Percentiles rank a stretch among this genome's conserved stretches.
Evolutionary conservation across 2,113 vertebrate species (phyloP).

Genomic region (Bagarius yarrelli): DNA sequence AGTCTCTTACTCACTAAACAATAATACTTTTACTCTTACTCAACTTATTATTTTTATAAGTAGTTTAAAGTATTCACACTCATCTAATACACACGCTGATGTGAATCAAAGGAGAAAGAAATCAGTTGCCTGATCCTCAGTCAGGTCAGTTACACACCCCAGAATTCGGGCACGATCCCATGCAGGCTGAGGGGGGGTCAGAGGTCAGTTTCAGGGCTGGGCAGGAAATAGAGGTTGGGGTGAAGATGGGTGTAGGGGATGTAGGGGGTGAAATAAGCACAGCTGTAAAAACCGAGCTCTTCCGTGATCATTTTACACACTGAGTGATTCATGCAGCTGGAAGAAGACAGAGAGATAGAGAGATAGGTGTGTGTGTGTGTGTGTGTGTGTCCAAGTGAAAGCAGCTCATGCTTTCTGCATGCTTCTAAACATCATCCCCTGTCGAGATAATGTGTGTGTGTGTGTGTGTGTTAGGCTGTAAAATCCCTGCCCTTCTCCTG

Average conservation of each 20-base stretch:
- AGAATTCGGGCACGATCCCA: background rate
- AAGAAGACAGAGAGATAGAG: background rate
- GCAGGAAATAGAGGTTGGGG: constrained; percentile 16
- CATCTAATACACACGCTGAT: background rate
- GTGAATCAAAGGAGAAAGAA: background rate
- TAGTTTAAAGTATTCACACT: too few relatives aligned
- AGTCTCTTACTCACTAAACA: too few relatives aligned
- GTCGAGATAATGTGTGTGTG: constrained; percentile 7
- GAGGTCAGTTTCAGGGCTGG: constrained; percentile 29
- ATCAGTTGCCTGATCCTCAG: background rate
- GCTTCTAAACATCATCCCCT: background rate
- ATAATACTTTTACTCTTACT: too few relatives aligned
- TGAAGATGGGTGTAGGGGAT: background rate
- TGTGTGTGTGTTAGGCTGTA: background rate
- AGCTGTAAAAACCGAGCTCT: constrained; percentile 32
- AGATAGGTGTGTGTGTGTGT: constrained; percentile 2
- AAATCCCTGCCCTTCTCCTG: background rate
- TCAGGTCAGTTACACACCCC: constrained; percentile 2
- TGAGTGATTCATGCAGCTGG: background rate
- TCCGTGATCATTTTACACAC: background rate
- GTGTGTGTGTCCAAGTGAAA: background rate
- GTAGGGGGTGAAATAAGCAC: background rate
- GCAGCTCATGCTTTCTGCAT: background rate
- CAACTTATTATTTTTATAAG: too few relatives aligned
- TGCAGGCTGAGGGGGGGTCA: background rate